A percentile compares a stretch with the other conserved stretches of the same genome.
These are phyloP conservation scores for Bucco capensis DNA, from an alignment of 2,113 vertebrate genomes.

Conservation along the genomic window DNA sequence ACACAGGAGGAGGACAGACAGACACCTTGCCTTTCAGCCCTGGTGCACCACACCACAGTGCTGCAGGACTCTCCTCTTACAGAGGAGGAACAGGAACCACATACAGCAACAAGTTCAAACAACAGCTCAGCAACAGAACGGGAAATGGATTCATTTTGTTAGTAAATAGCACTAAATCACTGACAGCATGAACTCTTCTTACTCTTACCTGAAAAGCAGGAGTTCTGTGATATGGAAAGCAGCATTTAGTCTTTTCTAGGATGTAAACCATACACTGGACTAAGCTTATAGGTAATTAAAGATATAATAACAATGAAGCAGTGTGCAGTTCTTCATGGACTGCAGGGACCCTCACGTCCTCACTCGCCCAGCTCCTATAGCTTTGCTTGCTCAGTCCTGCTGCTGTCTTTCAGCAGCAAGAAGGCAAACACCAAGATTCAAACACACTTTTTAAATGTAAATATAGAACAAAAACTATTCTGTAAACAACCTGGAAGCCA, in stretches of 20 bases:
- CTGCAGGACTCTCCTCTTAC: background rate
- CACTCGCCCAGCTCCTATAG: background rate
- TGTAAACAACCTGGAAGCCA: background rate
- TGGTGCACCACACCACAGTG: background rate
- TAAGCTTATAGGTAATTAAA: background rate
- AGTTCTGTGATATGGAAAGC: background rate
- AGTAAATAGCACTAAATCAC: background rate
- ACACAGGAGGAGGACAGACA: background rate
- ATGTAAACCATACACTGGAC: background rate
- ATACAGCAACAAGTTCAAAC: background rate
- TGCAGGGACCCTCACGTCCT: background rate
- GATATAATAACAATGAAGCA: background rate
- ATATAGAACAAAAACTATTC: background rate
- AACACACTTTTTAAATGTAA: background rate
- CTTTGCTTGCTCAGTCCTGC: background rate
- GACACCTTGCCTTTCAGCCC: background rate
- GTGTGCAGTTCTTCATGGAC: background rate
- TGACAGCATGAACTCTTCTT: background rate
- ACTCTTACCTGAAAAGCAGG: background rate
- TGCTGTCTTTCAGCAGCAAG: background rate
- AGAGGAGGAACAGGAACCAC: background rate
- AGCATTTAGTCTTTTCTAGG: background rate
- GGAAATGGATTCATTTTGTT: background rate
- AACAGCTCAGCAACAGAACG: background rate
- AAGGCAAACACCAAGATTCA: background rate